Percentiles rank a stretch among this genome's conserved stretches.
These are phyloP conservation scores for Pseudomugil gertrudae DNA, from an alignment of 2,797 vertebrate species.

Conservation along the genomic window DNA sequence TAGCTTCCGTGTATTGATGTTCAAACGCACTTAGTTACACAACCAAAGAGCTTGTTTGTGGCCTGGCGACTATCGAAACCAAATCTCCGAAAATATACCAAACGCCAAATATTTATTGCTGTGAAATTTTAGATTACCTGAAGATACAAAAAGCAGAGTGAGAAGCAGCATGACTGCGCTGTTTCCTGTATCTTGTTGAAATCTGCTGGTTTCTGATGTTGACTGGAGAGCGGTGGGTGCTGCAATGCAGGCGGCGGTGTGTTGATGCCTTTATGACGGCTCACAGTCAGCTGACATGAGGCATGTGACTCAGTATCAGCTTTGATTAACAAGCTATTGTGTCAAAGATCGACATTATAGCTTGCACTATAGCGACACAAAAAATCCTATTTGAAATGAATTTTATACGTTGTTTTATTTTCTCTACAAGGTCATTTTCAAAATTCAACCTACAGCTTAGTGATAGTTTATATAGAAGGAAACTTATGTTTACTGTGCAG, in stretches of 20 bases:
- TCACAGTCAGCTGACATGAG: constrained; percentile 78
- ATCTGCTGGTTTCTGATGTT: rapidly evolving
- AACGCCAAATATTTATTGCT: rapidly evolving
- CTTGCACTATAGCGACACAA: too few relatives aligned
- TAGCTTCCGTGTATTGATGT: constrained; percentile 54
- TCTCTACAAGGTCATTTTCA: background rate
- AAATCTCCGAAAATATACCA: rapidly evolving
- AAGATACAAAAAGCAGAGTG: constrained; percentile 77
- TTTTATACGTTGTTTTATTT: background rate
- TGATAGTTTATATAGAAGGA: background rate
- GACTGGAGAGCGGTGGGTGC: background rate
- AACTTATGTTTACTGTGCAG: background rate
- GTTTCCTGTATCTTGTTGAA: constrained; percentile 11
- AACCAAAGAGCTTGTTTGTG: background rate
- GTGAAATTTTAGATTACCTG: constrained; percentile 67
- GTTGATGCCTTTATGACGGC: constrained; percentile 48
- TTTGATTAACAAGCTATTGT: background rate
- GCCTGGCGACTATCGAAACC: background rate
- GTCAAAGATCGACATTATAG: background rate
- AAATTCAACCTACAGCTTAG: background rate
- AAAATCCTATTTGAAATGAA: background rate
- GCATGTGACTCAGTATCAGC: constrained; percentile 66
- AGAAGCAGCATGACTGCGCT: constrained; percentile 75
- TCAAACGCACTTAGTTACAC: constrained; percentile 45
- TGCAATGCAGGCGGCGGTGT: constrained; percentile 60